A percentile compares a stretch with the other conserved stretches of the same genome.
Conservation (phyloP, 2,888 invertebrate genomes). For the Pollenia amentaria region DNA sequence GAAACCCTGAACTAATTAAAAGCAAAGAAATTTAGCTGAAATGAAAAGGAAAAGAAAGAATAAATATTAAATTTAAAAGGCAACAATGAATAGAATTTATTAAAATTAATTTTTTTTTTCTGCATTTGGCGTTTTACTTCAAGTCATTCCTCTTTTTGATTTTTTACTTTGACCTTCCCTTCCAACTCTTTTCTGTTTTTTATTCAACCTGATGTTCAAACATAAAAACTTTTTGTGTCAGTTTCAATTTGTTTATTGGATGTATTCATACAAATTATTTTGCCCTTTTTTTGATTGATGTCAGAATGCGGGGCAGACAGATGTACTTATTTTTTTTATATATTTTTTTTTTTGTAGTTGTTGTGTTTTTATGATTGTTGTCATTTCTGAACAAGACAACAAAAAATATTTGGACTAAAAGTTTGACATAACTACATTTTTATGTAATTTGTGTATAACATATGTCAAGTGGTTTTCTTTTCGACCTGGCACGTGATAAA, state of each 20-base stretch:
- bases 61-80: background rate
- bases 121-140: background rate
- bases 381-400: slow-evolving; percentile 4
- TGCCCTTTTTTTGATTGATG: slow-evolving; percentile 3
- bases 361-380: slow-evolving; percentile 6
- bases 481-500: slow-evolving; percentile 21
- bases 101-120: background rate
- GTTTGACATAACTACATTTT: background rate
- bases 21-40: slow-evolving; percentile 30
- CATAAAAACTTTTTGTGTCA: slow-evolving; percentile 15
- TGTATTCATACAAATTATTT: slow-evolving; percentile 6
- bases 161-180: background rate
- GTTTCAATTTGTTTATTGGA: slow-evolving; percentile 43
- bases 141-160: background rate
- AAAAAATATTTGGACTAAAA: slow-evolving; percentile 1
- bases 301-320: slow-evolving; percentile 44
- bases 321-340: background rate
- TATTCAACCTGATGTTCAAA: slow-evolving; percentile 1
- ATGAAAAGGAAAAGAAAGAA: slow-evolving; percentile 12
- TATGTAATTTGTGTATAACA: too few relatives aligned
- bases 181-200: background rate
- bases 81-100: background rate
- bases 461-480: slow-evolving; percentile 36
- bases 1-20: slow-evolving; percentile 38
- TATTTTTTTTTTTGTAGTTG: background rate